Evolutionary conservation across 2,113 vertebrate genomes (phyloP).

Genomic region (Oceanodroma tethys): DNA sequence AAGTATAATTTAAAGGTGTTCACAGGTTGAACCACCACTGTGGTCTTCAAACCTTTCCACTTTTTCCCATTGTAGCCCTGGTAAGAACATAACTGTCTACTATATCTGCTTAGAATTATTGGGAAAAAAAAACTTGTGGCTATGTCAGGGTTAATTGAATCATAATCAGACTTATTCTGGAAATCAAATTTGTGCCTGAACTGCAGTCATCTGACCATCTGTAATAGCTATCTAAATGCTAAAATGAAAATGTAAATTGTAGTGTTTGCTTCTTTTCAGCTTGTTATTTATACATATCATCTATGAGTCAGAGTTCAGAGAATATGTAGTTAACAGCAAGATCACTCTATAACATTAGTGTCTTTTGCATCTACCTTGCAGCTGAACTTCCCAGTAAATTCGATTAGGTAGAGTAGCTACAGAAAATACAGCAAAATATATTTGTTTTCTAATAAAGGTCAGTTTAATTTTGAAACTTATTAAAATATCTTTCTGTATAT

Average conservation of each 20-base stretch:
- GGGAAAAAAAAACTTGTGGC: not conserved
- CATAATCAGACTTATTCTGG: not conserved
- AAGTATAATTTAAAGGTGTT: not conserved
- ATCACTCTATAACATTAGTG: not conserved
- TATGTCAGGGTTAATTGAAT: not conserved
- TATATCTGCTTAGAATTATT: not conserved
- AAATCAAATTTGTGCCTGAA: not conserved
- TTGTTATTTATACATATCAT: not conserved
- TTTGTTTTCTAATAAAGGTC: not conserved
- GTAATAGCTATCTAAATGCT: not conserved
- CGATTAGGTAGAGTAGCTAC: not conserved
- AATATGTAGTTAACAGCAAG: not conserved
- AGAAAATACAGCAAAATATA: not conserved
- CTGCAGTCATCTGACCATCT: not conserved
- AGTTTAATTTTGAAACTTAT: not conserved
- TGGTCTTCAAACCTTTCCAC: not conserved
- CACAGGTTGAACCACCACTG: not conserved
- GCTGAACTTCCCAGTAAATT: not conserved
- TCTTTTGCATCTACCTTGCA: not conserved
- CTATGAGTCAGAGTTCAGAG: not conserved
- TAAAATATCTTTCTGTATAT: not conserved
- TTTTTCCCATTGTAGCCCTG: not conserved
- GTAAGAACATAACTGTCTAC: not conserved
- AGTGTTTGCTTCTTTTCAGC: not conserved
- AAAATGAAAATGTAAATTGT: not conserved